Evolutionary conservation across 2,797 vertebrate genomes (phyloP).

Genomic region (Cynopterus sphinx): DNA sequence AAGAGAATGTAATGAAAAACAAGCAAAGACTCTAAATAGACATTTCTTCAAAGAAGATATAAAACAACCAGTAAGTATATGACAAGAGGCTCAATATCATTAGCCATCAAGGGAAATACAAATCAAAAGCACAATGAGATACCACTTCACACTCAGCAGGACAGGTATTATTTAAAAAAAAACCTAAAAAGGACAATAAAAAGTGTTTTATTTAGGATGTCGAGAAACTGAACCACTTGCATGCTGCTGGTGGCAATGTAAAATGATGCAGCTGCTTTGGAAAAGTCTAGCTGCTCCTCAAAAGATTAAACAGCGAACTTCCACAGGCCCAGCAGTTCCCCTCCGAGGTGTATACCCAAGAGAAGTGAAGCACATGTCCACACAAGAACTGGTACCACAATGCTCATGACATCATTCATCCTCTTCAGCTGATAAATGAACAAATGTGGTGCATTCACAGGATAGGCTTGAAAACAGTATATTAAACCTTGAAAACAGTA

Average conservation of each 20-base stretch:
- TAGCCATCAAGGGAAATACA: constrained; percentile 2
- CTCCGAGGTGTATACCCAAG: not conserved
- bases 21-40: not conserved
- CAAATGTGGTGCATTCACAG: not conserved
- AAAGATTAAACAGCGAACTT: constrained; percentile 28
- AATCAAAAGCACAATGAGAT: constrained; percentile 29
- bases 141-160: not conserved
- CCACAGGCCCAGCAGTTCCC: not conserved
- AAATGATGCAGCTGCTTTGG: not conserved
- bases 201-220: not conserved
- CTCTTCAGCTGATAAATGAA: not conserved
- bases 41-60: constrained; percentile 18
- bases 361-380: constrained; percentile 42
- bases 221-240: constrained; percentile 34
- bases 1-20: constrained; percentile 17
- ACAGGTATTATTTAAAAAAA: not conserved
- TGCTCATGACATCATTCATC: not conserved
- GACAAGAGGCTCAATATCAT: not conserved
- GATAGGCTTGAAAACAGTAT: not conserved
- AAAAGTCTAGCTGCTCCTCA: not conserved
- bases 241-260: not conserved
- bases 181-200: not conserved
- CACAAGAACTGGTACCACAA: not conserved
- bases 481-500: constrained; percentile 14
- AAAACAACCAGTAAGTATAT: not conserved